phyloP scores from a whole-genome alignment of 2,113 vertebrate species.

The Mesoclemmys tuberculata region DNA sequence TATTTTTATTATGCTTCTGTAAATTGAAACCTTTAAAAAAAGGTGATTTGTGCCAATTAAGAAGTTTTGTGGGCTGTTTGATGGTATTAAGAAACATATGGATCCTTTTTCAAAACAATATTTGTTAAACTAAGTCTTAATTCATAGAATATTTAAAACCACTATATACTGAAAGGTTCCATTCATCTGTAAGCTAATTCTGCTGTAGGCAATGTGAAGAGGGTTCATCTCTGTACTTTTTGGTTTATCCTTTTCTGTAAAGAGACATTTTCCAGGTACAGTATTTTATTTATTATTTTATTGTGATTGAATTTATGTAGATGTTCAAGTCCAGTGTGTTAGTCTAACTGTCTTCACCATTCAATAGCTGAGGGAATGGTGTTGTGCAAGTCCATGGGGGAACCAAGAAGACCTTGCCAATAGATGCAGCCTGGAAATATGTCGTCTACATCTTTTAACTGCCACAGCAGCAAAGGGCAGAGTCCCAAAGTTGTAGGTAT shows the following conservation, averaged over 20 bases:
- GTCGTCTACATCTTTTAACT: too few species aligned
- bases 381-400: background rate
- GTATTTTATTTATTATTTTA: background rate
- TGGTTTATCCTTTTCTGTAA: background rate
- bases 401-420: too few species aligned
- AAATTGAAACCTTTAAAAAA: conserved; percentile 44
- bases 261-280: background rate
- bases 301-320: background rate
- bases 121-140: conserved; percentile 42
- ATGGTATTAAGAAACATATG: conserved; percentile 59
- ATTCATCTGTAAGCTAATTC: background rate
- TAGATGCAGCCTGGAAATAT: too few species aligned
- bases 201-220: background rate
- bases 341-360: background rate
- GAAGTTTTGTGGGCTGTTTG: conserved; percentile 53
- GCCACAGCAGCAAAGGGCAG: too few species aligned
- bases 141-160: conserved; percentile 8
- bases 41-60: conserved; percentile 34
- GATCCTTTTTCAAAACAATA: background rate
- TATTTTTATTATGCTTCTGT: conserved; percentile 41
- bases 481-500: too few species aligned
- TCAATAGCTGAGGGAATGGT: background rate
- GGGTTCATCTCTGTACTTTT: background rate
- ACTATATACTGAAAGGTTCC: background rate
- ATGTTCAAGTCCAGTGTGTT: background rate